Evolutionary conservation across 35 echinoderm and acorn worm species (phyloP), one percentile per base, ranked within the genome.

Genomic region (Holothuria glaberrima): DNA sequence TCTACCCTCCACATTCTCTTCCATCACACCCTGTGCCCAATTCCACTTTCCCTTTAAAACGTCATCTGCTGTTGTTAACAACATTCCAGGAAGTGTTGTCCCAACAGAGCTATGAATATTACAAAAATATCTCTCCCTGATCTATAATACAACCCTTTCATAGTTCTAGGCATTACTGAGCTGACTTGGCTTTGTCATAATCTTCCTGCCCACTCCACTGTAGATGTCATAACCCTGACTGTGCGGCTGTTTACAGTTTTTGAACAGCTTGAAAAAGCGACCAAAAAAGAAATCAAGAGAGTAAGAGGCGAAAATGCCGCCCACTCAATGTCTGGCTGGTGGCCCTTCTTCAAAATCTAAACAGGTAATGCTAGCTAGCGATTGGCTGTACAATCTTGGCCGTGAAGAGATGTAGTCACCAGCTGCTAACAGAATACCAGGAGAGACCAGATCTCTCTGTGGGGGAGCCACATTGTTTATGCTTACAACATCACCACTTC

Each of bases 161-260:
- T 4, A 41, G 36, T 41, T 41, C 2, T 41, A 41, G 7, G 50
- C 50, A 54, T 17, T 9, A 54, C 16, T 54, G 50, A 54, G 50
- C 16, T 54, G 50, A 54, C 12, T 54, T 54, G 50, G 12, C 50
- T 54, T 41, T 41, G 21, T 75, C 71, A 27, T 21, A 31, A 19
- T 32, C 71, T 75, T 75, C 71, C 71, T 75, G 71, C 44, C 31
- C 71, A 75, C 71, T 75, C 71, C n/a, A n/a, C n/a, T 75, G 71
- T 32, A 32, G 44, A 75, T 75, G 71, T 75, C 71, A 75, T 38
- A 41, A 75, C 71, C 71, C 71, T 38, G 29, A 75, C 32, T 75
- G 71, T 41, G 13, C 20, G 44, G 31, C 34, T 75, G 71, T 75
- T 75, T 75, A 75, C 71, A 41, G 7, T 75, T 75, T 75, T 75